A percentile compares a stretch with the other conserved stretches of the same genome.
These are phyloP conservation scores for Pelobates fuscus DNA, from an alignment of 2,113 vertebrate genomes.

Conservation along the genomic window DNA sequence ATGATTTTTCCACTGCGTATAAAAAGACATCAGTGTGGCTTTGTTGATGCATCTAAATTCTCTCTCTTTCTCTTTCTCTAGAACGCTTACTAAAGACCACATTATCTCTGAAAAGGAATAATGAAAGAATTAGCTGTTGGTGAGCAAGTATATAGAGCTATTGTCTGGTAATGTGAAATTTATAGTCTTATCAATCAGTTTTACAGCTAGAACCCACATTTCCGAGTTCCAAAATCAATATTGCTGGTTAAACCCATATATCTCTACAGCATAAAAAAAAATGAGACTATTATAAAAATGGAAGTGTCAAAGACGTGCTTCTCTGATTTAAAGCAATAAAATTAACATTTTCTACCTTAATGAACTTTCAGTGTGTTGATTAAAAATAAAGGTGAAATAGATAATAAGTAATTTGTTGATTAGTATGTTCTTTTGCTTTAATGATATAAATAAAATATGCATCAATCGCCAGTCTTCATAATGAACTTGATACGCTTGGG, in stretches of 20 bases:
- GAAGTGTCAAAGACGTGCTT: background rate
- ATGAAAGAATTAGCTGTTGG: background rate
- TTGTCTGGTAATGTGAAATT: background rate
- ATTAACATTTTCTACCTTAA: conserved; percentile 5
- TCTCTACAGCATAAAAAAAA: background rate
- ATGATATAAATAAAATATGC: background rate
- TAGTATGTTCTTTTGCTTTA: background rate
- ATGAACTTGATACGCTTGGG: background rate
- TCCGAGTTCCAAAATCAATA: background rate
- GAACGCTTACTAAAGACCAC: background rate
- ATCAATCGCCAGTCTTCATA: background rate
- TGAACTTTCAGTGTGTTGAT: conserved; percentile 8
- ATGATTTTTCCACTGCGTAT: background rate
- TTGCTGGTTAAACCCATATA: background rate
- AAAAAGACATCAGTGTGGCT: background rate
- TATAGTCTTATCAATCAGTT: background rate
- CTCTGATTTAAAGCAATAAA: background rate
- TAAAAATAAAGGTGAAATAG: background rate
- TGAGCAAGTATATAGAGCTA: background rate
- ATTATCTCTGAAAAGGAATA: conserved; percentile 5
- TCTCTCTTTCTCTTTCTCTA: background rate
- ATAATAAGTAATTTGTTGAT: conserved; percentile 5
- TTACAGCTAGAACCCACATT: background rate
- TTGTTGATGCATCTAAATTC: background rate
- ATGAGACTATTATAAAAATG: background rate